phyloP scores from a whole-genome alignment of 2,113 vertebrate genomes.

The Ptychochromis oligacanthus region DNA sequence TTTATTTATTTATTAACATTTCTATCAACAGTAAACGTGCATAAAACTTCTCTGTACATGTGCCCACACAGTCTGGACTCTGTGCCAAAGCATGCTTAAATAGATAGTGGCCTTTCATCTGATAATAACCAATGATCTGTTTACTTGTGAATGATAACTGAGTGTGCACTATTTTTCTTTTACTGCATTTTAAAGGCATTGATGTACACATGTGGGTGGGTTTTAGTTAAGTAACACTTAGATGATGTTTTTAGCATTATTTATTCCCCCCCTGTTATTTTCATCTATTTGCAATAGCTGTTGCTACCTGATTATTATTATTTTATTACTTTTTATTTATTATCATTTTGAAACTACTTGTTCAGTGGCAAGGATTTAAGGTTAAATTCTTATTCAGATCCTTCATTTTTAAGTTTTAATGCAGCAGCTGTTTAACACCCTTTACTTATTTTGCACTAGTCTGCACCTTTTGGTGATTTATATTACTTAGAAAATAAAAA shows the following conservation, averaged over 20 bases:
- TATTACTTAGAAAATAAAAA: background rate
- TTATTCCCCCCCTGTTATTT: background rate
- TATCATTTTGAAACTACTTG: background rate
- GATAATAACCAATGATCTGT: constrained; percentile 9
- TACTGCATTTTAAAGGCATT: background rate
- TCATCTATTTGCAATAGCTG: accelerated
- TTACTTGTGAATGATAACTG: background rate
- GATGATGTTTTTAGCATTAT: background rate
- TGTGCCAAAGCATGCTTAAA: background rate
- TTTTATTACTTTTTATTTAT: background rate
- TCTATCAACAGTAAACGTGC: background rate
- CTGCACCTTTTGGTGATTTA: background rate
- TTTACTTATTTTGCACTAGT: background rate
- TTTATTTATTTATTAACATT: background rate
- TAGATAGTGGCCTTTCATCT: background rate
- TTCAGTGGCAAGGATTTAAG: background rate
- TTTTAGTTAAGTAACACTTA: background rate
- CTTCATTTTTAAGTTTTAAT: background rate
- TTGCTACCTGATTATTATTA: background rate
- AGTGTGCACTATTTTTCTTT: background rate
- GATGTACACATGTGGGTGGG: background rate
- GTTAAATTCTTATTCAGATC: too few relatives aligned
- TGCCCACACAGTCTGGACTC: background rate
- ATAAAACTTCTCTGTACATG: background rate
- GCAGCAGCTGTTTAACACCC: background rate